Conservation (phyloP, 1,140 invertebrate genomes). For the Sarcophaga peregrina region DNA sequence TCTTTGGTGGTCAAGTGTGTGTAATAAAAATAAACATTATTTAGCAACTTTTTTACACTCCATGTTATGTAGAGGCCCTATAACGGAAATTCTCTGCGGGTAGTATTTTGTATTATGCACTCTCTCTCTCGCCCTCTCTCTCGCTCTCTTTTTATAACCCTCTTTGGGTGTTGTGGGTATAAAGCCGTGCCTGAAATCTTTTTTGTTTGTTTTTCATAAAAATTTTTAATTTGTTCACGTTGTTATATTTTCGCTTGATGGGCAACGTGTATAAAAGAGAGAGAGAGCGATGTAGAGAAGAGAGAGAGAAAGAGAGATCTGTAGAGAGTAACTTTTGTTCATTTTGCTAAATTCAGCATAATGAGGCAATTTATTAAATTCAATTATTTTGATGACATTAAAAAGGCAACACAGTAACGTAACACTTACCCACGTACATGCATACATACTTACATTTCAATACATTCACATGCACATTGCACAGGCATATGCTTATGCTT, state of each 20-base stretch:
- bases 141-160: neutral
- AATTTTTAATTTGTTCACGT: slow-evolving; percentile 32
- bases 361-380: slow-evolving; percentile 47
- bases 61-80: neutral
- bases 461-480: too few species aligned
- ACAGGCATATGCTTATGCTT: too few species aligned
- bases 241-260: slow-evolving; percentile 8
- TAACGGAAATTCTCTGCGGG: neutral
- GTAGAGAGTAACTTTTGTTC: neutral
- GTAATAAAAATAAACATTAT: too few species aligned
- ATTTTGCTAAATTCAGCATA: slow-evolving; percentile 45
- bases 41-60: too few species aligned
- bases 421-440: neutral
- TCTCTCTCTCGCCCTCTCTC: neutral
- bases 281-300: too few species aligned
- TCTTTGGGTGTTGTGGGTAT: neutral
- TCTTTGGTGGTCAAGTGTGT: too few species aligned
- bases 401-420: slow-evolving; percentile 28
- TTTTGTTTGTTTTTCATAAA: slow-evolving; percentile 16
- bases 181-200: neutral
- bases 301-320: too few species aligned
- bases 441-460: neutral
- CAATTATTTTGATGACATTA: slow-evolving; percentile 47
- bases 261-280: neutral
- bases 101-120: neutral